phyloP scores from a whole-genome alignment of 2,888 invertebrate genomes.

The Catocala fraxini region DNA sequence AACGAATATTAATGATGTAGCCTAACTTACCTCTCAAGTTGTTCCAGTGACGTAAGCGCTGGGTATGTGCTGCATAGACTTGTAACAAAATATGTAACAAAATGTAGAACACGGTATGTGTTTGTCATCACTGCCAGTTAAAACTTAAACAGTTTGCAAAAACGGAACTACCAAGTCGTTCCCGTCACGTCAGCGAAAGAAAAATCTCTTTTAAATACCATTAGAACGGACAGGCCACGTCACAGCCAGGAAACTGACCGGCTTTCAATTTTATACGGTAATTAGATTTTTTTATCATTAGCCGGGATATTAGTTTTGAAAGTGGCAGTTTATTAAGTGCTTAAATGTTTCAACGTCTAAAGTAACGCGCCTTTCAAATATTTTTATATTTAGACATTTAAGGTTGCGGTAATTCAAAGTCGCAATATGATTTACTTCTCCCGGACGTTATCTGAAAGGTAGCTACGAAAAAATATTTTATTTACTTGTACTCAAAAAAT shows the following conservation, averaged over 20 bases:
- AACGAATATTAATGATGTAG: no score
- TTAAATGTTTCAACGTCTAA: constrained; percentile 1
- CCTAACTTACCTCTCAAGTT: no score
- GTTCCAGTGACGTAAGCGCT: no score
- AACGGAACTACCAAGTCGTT: constrained; percentile 25
- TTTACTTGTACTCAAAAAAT: no score
- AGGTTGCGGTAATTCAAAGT: no score
- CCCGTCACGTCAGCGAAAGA: constrained; percentile 44
- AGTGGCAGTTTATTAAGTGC: constrained; percentile 32
- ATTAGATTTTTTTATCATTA: constrained; percentile 72
- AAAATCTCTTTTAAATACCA: constrained; percentile 72
- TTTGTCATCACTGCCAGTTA: constrained; percentile 8
- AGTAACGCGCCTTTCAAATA: neutral
- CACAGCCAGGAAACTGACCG: constrained; percentile 58
- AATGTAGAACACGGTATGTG: no score
- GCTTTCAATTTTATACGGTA: constrained; percentile 74
- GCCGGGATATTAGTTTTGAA: constrained; percentile 33
- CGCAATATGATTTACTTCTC: no score
- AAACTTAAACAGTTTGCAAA: constrained; percentile 27
- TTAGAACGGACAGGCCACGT: constrained; percentile 56
- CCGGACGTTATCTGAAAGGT: no score
- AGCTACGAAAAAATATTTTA: no score
- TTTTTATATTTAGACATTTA: neutral
- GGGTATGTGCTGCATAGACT: no score
- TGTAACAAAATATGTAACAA: no score